Base-by-base conservation (phyloP, 2,113 vertebrate species). In the Hyla sarda region DNA sequence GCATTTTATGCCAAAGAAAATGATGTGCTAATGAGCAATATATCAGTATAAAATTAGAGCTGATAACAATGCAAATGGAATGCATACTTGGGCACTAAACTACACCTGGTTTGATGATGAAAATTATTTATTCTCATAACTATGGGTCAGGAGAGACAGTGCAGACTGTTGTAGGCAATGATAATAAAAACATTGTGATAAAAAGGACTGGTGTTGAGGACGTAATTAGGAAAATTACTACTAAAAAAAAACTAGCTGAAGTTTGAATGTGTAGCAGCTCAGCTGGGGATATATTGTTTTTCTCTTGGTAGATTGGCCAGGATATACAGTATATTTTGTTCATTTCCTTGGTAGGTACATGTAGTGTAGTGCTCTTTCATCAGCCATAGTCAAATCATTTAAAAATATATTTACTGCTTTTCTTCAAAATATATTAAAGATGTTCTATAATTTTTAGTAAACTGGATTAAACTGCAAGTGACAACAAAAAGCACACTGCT, bases 71-170 rank as follows among this genome's bases (percentile, higher is more conserved):
- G 82, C 80, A 88, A 90, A 89, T 0, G 0, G 82, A 90, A 91
- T 89, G 88, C 87, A 77, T 84, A 85, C 73, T 92, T 90, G 89
- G 88, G 87, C 21, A 88, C 87, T 90, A 90, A 90, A 90, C 69
- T 77, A 87, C 87, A 91, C 56, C 75, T 79, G 56, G 88, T 86
- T 45, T 82, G 86, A 90, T 23, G 0, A 25, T 81, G 88, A 89
- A 79, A 90, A 89, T 83, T 76, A 88, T 85, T 90, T 89, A 78
- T 89, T 91, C 88, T 85, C 25, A 58, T 47, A 90, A 88, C 87
- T 89, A n/a, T 82, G 88, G 86, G 82, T 87, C 84, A 75, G 52
- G 34, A 62, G 82, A 84, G 82, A 84, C 54, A 30, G 5, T 60
- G 25, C 32, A 84, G 60, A 82, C 60, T 48, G 58, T 30, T 65